Base-by-base conservation (phyloP, 2,888 invertebrate species). In the Petrolisthes manimaculis region DNA sequence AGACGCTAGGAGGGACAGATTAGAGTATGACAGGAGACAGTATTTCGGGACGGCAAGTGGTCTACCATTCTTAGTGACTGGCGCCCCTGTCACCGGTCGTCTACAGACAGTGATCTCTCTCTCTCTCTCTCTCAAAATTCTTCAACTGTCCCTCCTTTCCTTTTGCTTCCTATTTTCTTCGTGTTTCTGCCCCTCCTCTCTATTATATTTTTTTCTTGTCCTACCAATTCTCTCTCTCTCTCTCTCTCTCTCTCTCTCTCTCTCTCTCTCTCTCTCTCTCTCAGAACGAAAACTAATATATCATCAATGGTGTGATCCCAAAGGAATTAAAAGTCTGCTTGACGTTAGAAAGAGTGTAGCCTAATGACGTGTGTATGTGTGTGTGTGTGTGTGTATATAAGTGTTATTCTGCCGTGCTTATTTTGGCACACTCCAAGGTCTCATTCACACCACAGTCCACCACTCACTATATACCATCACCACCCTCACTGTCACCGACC, bases 191-290 rank as follows among this genome's bases (percentile, higher is more conserved):
- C 61, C 9, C 18, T 61, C 61, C 61, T 61, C 18, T 61, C 61
- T 12, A 9, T 61, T 3, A 12, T 18, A 61, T 18, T 61, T 18
- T 18, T 18, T 61, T 12, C 18, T 61, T 61, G 9, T 61, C 18
- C 61, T 61, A 61, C 61, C 61, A 12, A 18, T 61, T 12, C 61
- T 61, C 61, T 61, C 61, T 61, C 61, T 61, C 61, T 61, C 61
- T 61, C 61, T 61, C 61, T 61, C 61, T 61, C 61, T 61, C 61
- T 61, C 61, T 61, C 61, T 61, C 61, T 61, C 61, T 61, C 61
- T 61, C 61, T 61, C 61, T 61, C 61, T 61, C 61, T 61, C 61
- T 61, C 61, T 61, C 61, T 61, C 61, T 61, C 61, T 61, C 61
- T 12, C 37, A 37, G 37, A 37, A 37, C 37, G 37, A 37, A 37